These are phyloP conservation scores for Sebastolobus alascanus DNA, from an alignment of 2,797 vertebrate species.

Conservation along the genomic window DNA sequence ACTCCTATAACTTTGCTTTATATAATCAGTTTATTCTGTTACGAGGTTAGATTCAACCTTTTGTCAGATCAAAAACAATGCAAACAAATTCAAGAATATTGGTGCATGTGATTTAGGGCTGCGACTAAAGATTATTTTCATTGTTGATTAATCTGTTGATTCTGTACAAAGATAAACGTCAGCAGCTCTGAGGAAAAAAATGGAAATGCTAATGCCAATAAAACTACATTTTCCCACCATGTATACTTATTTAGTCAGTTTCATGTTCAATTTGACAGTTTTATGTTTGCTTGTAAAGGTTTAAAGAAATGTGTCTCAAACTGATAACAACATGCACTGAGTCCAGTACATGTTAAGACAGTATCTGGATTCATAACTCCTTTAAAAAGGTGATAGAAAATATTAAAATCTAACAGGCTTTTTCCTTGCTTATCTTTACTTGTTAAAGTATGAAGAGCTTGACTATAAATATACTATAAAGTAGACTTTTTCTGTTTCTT, in stretches of 20 bases:
- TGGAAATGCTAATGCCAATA: slow-evolving; percentile 12
- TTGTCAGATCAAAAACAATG: not conserved
- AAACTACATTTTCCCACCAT: slow-evolving; percentile 5
- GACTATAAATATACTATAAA: not conserved
- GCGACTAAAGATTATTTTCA: too few species aligned
- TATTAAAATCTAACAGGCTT: not conserved
- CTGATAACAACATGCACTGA: not conserved
- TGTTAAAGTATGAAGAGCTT: not conserved
- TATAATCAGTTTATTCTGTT: not conserved
- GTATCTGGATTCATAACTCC: not conserved
- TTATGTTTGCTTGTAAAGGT: not conserved
- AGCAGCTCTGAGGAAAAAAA: slow-evolving; percentile 15
- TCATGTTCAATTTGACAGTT: slow-evolving; percentile 21
- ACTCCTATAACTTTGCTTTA: not conserved
- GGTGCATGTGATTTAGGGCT: not conserved
- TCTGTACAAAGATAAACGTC: slow-evolving; percentile 32
- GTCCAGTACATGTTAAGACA: not conserved
- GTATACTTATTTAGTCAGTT: slow-evolving; percentile 9
- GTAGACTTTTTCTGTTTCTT: not conserved
- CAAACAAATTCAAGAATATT: not conserved
- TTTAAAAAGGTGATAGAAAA: not conserved
- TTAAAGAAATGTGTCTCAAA: not conserved
- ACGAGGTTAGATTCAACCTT: not conserved
- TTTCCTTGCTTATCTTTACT: not conserved
- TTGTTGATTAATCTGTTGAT: too few species aligned